These are phyloP conservation scores for Malurus leucopterus DNA, from an alignment of 2,797 vertebrate genomes.

Conservation along the genomic window DNA sequence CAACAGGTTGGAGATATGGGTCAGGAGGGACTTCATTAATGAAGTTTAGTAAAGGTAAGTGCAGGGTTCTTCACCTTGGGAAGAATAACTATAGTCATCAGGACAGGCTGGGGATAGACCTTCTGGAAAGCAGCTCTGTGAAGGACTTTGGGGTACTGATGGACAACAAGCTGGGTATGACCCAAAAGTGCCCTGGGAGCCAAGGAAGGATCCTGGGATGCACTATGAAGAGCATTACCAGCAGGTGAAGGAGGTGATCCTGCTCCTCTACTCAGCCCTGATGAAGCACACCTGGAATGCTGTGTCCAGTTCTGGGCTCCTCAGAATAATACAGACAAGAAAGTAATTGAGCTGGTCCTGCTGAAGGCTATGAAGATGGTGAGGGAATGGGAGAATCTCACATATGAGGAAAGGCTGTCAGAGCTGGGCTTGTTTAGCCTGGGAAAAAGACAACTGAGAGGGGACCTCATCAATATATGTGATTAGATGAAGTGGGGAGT, in stretches of 20 bases:
- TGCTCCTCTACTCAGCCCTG: not conserved
- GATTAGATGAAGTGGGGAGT: not conserved
- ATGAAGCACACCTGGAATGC: not conserved
- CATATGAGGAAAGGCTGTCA: not conserved
- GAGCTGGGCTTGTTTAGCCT: not conserved
- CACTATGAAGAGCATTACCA: not conserved
- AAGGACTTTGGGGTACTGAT: not conserved
- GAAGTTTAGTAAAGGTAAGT: not conserved
- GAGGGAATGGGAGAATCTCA: not conserved
- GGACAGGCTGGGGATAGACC: not conserved
- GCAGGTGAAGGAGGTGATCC: not conserved
- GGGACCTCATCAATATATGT: too few relatives aligned
- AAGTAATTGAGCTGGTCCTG: not conserved
- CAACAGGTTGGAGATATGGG: fast-evolving
- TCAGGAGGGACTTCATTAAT: not conserved
- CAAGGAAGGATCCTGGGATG: not conserved
- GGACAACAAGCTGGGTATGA: not conserved
- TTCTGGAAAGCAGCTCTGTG: not conserved
- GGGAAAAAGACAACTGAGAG: not conserved
- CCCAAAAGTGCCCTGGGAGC: not conserved
- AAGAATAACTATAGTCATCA: not conserved
- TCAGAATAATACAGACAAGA: not conserved
- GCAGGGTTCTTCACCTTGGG: not conserved
- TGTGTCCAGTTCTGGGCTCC: not conserved
- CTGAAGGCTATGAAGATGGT: not conserved